These are phyloP conservation scores for Zaprionus bogoriensis DNA, from an alignment of 2,888 invertebrate species.

Conservation along the genomic window DNA sequence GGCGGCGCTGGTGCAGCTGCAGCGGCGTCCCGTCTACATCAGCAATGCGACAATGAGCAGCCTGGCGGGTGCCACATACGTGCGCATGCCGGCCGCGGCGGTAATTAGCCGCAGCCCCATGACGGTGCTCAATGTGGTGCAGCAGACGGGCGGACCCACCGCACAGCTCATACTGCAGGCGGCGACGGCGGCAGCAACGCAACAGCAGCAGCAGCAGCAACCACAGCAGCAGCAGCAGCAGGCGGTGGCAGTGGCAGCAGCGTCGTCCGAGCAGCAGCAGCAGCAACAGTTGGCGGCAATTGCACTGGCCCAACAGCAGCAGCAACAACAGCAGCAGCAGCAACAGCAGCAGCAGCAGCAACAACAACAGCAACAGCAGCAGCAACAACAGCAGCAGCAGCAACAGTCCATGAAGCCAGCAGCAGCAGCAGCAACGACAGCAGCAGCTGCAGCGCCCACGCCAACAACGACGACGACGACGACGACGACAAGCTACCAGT, in stretches of 20 bases:
- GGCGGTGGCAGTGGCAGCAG: not conserved
- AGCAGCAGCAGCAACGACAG: conserved; percentile 31
- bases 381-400: conserved; percentile 24
- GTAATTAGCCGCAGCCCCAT: conserved; percentile 78
- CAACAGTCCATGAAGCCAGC: conserved; percentile 25
- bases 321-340: conserved; percentile 45
- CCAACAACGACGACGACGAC: conserved; percentile 29
- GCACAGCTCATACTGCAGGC: conserved; percentile 76
- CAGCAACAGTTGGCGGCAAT: conserved; percentile 4
- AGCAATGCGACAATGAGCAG: conserved; percentile 74
- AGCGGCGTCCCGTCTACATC: conserved; percentile 80
- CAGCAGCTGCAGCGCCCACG: conserved; percentile 34
- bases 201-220: conserved; percentile 9
- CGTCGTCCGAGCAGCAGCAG: conserved; percentile 11
- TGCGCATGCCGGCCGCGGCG: conserved; percentile 79
- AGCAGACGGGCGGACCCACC: conserved; percentile 67
- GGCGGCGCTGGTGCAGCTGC: conserved; percentile 74
- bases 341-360: conserved; percentile 41
- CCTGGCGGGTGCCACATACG: conserved; percentile 73
- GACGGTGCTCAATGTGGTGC: conserved; percentile 79
- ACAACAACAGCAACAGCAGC: conserved; percentile 31
- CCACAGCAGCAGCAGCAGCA: conserved; percentile 13
- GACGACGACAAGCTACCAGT: conserved; percentile 75
- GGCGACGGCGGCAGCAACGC: conserved; percentile 35
- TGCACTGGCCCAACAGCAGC: conserved; percentile 8